Evolutionary conservation across 1,140 invertebrate genomes (phyloP).

Genomic region (Potamilus streckersoni): DNA sequence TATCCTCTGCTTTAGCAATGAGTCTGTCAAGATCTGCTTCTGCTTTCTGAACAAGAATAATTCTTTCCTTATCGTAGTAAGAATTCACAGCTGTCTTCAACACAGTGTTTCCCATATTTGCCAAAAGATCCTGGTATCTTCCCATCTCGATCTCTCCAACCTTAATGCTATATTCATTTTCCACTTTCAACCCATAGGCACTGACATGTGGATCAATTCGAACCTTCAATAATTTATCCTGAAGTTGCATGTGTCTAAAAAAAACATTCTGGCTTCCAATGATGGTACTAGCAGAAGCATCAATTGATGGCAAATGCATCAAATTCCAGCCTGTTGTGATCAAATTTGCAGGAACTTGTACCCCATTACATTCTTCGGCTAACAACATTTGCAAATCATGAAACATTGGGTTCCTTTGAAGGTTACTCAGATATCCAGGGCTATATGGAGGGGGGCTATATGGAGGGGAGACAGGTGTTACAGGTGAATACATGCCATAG

Average conservation of each 20-base stretch:
- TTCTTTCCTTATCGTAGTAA: constrained; percentile 40
- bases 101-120: constrained; percentile 17
- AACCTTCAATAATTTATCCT: constrained; percentile 35
- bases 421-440: neutral
- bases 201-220: constrained; percentile 24
- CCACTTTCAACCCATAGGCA: constrained; percentile 26
- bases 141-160: constrained; percentile 36
- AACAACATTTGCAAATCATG: constrained; percentile 36
- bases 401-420: constrained; percentile 40
- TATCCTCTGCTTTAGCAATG: constrained; percentile 23
- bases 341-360: constrained; percentile 37
- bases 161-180: constrained; percentile 34
- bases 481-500: constrained; percentile 2
- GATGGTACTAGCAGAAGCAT: neutral
- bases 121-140: constrained; percentile 35
- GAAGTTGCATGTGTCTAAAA: constrained; percentile 32
- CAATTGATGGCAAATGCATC: constrained; percentile 17
- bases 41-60: constrained; percentile 21
- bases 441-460: too few relatives aligned
- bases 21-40: constrained; percentile 25
- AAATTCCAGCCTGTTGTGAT: constrained; percentile 40
- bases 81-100: constrained; percentile 31
- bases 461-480: neutral
- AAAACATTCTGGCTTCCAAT: constrained; percentile 30
- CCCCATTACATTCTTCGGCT: constrained; percentile 32